These are phyloP conservation scores for Cheiracanthium punctorium DNA, from an alignment of 2,888 invertebrate genomes.

Conservation along the genomic window DNA sequence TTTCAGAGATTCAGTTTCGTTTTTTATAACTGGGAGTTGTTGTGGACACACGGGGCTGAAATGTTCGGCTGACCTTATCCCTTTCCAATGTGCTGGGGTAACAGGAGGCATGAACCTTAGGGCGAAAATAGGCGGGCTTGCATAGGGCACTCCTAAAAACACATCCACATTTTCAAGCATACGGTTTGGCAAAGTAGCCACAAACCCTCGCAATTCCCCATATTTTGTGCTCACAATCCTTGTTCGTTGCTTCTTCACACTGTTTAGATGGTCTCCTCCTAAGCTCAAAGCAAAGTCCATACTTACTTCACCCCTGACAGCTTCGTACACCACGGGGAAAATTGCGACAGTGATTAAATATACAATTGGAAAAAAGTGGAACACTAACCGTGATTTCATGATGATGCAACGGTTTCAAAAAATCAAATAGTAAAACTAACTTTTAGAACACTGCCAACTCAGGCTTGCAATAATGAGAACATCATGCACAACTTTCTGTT, in stretches of 20 bases:
- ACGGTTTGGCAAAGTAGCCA: slow-evolving; percentile 71
- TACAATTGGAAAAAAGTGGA: neutral
- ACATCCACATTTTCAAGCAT: slow-evolving; percentile 80
- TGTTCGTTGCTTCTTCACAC: slow-evolving; percentile 80
- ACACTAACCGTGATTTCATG: neutral
- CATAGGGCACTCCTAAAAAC: slow-evolving; percentile 77
- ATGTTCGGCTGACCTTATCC: slow-evolving; percentile 84
- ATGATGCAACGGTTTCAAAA: too few species aligned
- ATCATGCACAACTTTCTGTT: too few species aligned
- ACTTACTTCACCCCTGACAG: neutral
- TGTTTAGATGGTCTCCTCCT: slow-evolving; percentile 36
- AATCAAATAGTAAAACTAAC: too few species aligned
- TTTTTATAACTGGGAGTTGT: slow-evolving; percentile 79
- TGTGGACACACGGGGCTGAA: slow-evolving; percentile 89
- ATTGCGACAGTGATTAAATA: neutral
- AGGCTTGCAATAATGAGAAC: too few species aligned
- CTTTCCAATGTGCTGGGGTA: slow-evolving; percentile 83
- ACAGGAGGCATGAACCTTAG: slow-evolving; percentile 97
- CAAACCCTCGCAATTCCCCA: slow-evolving; percentile 85
- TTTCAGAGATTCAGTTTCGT: slow-evolving; percentile 88
- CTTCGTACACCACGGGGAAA: neutral
- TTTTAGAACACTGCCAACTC: too few species aligned
- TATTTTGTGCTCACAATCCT: slow-evolving; percentile 90
- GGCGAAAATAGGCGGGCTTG: slow-evolving; percentile 75
- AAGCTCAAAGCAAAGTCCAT: neutral